Base-by-base conservation (phyloP, 2,113 vertebrate species). In the Osmerus mordax region DNA sequence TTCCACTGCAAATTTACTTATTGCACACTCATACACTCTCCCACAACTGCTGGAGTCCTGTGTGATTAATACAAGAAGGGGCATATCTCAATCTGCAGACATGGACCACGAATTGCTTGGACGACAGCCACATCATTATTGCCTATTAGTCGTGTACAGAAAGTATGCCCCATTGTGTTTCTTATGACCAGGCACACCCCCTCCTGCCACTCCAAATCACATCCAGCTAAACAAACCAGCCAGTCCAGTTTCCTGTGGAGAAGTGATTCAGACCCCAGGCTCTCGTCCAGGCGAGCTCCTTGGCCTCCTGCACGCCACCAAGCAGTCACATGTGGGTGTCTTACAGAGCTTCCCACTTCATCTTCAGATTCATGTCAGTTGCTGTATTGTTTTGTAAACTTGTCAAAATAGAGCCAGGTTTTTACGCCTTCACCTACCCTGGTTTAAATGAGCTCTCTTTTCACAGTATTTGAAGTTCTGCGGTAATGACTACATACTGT, bases 381-480 rank as follows among this genome's bases (percentile, higher is more conserved):
- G 89, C 87, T 86, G 78, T 88, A 89, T 89, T 92, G 82, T 92
- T 91, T 93, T 90, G 87, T 92, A 88, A 93, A 91, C 65, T 81
- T 91, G 88, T 93, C 90, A 92, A 91, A 89, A 91, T 87, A 89
- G 86, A 88, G 90, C 91, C 91, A 86, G 86, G 88, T 87, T 86
- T 88, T 89, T 83, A 92, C 88, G 86, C 87, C 90, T 87, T 86
- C 84, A 76, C 85, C 84, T 91, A 87, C 85, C 83, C 78, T 76
- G 88, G 91, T 94, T 94, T 95, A 93, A 90, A 92, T 90, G 91
- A 93, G 85, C 82, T 70, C 66, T 81, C 86, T 89, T 87, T 88
- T 74, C 84, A 79, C 84, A 85, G 79, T 81, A 81, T 77, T 85
- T 88, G 78, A 81, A 73, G 72, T 83, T 81, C 78, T 88, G 78